These are phyloP conservation scores for Saccostrea cuccullata DNA, from an alignment of 1,140 invertebrate species.

Conservation along the genomic window DNA sequence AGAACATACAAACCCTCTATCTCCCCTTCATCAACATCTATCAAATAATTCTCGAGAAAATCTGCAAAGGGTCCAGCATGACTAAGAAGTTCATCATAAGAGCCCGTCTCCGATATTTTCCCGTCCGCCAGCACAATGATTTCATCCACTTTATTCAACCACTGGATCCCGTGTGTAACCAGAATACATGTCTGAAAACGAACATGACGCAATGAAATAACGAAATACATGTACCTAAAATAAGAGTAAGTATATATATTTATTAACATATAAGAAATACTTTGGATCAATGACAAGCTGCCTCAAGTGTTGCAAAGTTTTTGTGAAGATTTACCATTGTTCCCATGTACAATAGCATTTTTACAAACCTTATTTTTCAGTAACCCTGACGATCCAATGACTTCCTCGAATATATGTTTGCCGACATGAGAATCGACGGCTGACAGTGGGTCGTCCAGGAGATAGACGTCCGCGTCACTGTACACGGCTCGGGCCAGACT, in stretches of 20 bases:
- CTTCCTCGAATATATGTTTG: constrained; percentile 68
- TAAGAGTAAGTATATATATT: too few species aligned
- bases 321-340: too few species aligned
- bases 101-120: constrained; percentile 72
- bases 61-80: constrained; percentile 72
- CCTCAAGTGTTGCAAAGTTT: too few species aligned
- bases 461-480: constrained; percentile 83
- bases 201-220: not conserved
- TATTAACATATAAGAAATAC: not conserved
- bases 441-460: constrained; percentile 83
- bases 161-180: constrained; percentile 76
- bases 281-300: too few species aligned
- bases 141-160: constrained; percentile 74
- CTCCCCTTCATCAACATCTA: not conserved
- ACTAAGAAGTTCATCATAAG: constrained; percentile 72
- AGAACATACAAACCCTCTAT: not conserved
- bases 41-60: constrained; percentile 49
- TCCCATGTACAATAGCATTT: too few species aligned
- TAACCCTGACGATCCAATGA: constrained; percentile 58
- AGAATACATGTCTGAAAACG: constrained; percentile 69
- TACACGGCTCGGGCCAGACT: constrained; percentile 79
- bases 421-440: constrained; percentile 80
- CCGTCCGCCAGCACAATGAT: constrained; percentile 75
- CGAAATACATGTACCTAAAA: too few species aligned
- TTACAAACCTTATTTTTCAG: constrained; percentile 58